phyloP scores from a whole-genome alignment of 2,888 invertebrate species.

The Metacarcinus magister region DNA sequence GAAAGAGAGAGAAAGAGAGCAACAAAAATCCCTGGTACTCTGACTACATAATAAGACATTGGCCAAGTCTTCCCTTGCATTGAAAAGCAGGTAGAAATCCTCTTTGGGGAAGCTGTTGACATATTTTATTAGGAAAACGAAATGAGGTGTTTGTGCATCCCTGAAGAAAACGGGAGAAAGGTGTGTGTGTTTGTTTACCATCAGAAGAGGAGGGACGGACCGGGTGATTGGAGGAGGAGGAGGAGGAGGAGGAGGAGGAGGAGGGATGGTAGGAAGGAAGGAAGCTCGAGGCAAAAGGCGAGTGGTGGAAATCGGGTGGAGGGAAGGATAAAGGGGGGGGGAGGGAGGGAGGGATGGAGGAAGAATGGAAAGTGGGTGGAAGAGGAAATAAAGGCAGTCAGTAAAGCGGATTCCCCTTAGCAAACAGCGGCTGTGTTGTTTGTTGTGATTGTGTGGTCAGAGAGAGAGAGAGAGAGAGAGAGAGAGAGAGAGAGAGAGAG shows the following conservation, averaged over 20 bases:
- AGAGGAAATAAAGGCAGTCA: not conserved
- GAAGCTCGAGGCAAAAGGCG: not conserved
- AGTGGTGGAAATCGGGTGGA: not conserved
- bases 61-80: too few relatives aligned
- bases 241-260: not conserved
- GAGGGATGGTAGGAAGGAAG: not conserved
- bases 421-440: not conserved
- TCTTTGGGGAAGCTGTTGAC: not conserved
- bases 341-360: not conserved
- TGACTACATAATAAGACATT: too few relatives aligned
- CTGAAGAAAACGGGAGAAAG: not conserved
- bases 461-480: slow-evolving; percentile 21
- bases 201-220: not conserved
- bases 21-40: not conserved
- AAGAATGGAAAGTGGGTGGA: not conserved
- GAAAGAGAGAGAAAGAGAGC: not conserved
- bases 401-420: not conserved
- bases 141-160: not conserved
- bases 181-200: slow-evolving; percentile 26
- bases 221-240: slow-evolving; percentile 4
- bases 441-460: not conserved
- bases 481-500: not conserved
- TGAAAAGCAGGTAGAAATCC: too few relatives aligned
- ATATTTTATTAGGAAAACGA: not conserved
- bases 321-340: not conserved